Conservation (phyloP, 64 coral and sea anemone species). For the Actinia equina region DNA sequence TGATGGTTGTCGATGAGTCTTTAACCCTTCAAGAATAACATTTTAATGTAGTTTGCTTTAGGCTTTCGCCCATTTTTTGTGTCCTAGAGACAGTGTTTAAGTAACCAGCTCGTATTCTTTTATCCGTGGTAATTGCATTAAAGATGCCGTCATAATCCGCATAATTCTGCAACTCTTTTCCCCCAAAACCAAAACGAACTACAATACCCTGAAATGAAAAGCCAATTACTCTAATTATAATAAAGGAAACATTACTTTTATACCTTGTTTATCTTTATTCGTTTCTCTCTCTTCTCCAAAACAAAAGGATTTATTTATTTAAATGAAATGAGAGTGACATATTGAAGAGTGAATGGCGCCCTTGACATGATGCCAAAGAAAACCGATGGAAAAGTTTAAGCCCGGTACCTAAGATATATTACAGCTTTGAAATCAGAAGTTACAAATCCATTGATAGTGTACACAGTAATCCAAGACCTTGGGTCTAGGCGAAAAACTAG, state of each 20-base stretch:
- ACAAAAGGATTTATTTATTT: neutral
- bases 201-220: neutral
- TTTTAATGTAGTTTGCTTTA: neutral
- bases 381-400: neutral
- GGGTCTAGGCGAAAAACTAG: neutral
- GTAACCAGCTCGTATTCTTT: neutral
- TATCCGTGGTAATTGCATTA: neutral
- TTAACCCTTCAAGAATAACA: neutral
- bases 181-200: neutral
- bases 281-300: neutral
- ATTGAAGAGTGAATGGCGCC: neutral
- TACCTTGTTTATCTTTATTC: neutral
- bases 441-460: neutral
- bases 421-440: neutral
- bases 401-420: neutral
- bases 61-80: neutral
- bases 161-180: neutral
- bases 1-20: neutral
- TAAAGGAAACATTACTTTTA: neutral
- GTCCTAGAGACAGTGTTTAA: neutral
- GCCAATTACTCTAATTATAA: neutral
- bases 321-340: neutral
- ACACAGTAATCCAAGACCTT: neutral
- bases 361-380: neutral
- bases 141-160: neutral